Base-by-base conservation (phyloP, 2,113 vertebrate genomes). In the Chionomys nivalis region DNA sequence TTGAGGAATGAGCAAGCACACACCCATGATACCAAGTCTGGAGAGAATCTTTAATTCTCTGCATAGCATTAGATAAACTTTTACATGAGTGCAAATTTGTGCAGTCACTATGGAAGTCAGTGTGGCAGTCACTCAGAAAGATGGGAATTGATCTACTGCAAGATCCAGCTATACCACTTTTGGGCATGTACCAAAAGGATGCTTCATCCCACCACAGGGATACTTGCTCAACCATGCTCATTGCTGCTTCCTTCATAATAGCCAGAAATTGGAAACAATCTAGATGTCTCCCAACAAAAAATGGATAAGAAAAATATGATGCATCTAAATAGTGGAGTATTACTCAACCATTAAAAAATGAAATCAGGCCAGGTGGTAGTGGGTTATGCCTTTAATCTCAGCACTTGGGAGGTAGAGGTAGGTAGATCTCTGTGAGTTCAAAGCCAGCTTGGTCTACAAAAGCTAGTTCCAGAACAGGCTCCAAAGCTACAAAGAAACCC, bases 11-110 rank as follows among this genome's bases (percentile, higher is more conserved):
- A 97, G 91, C 79, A 99, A 90, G 96, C 98, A 99, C 11, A 17
- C 76, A 4, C 98, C 98, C 99, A 99, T 99, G 49, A 99, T 0
- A 70, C 96, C 98, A 49, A 99, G 52, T 0, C 98, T 96, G 0
- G 99, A 99, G n/a, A 99, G 81, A 78, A 99, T 99, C 97, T 99
- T 99, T 96, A 99, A 99, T 99, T 99, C 99, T 99, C 86, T 3
- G 91, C 17, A 39, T 31, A 19, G 10, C 0, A 96, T 96, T 95
- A 61, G 61, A 42, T n/a, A 23, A 86, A 88, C 6, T 47, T 36
- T 28, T 3, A 49, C 76, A 17, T 17, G 7, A 78, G 7, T 49
- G 76, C 26, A 78, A 49, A 78, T 16, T 33, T 49, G 26, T 78
- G 17, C 28, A 33, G 28, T 12, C 28, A 78, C 16, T 17, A 49